Conservation (phyloP, 37 sponge, comb jelly and placozoan genomes). For the Eunapius fragilis region DNA sequence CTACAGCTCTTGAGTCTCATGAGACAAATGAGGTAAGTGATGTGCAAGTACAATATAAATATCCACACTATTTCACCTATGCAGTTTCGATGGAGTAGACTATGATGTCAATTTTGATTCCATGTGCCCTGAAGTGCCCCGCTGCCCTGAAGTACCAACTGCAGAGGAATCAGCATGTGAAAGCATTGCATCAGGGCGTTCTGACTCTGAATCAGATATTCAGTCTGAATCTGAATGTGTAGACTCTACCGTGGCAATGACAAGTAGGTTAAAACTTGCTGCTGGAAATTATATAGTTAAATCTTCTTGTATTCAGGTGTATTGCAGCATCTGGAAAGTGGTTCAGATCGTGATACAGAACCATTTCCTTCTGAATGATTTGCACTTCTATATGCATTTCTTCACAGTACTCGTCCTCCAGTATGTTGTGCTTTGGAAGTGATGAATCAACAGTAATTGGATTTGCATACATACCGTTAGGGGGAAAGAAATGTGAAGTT, state of each 20-base stretch:
- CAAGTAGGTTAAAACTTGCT: not conserved
- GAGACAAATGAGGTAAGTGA: too few species aligned
- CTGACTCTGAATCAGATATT: not conserved
- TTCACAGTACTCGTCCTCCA: not conserved
- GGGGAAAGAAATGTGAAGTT: not conserved
- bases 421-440: not conserved
- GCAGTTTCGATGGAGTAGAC: not conserved
- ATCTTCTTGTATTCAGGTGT: not conserved
- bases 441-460: not conserved
- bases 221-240: not conserved
- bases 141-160: not conserved
- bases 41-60: too few species aligned
- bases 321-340: not conserved
- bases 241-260: not conserved
- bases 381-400: not conserved
- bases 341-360: not conserved
- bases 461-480: not conserved
- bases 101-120: not conserved
- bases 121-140: not conserved
- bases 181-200: not conserved
- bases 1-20: too few species aligned
- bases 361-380: not conserved
- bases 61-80: too few species aligned
- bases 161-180: not conserved
- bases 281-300: not conserved